Percentiles rank a stretch among this genome's conserved stretches.
phyloP scores from a whole-genome alignment of 2,113 vertebrate genomes.

The Cheirogaleus medius region DNA sequence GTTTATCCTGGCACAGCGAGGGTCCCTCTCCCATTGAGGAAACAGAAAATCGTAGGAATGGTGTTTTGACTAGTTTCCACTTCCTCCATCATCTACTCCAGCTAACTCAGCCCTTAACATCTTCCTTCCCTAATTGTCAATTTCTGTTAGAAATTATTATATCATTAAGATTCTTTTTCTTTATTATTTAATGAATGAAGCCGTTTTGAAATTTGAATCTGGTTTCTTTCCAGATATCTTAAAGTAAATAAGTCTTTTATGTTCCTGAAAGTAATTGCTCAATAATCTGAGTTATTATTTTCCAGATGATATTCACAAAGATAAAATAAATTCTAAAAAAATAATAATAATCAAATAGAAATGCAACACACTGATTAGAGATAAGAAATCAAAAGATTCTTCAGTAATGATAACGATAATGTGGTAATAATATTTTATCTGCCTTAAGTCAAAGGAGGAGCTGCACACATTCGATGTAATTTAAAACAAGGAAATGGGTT shows the following conservation, averaged over 20 bases:
- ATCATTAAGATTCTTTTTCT: background rate
- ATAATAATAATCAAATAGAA: background rate
- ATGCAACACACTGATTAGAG: background rate
- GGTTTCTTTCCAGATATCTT: background rate
- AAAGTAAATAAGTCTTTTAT: background rate
- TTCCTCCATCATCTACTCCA: background rate
- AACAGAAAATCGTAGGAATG: background rate
- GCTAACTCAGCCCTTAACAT: background rate
- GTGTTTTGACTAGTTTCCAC: background rate
- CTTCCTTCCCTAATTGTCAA: background rate
- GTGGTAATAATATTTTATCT: background rate
- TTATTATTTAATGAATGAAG: background rate
- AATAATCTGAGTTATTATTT: slow-evolving; percentile 1
- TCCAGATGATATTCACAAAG: background rate
- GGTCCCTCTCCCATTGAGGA: background rate
- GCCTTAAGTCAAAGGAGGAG: background rate
- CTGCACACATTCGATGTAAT: background rate
- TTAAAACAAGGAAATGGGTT: background rate
- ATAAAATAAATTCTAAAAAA: background rate
- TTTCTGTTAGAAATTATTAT: background rate
- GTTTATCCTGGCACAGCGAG: background rate
- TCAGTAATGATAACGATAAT: background rate
- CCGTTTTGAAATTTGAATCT: background rate
- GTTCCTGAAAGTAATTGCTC: background rate
- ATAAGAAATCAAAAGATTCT: background rate